These are phyloP conservation scores for Stenopsyche tienmushanensis DNA, from an alignment of 1,140 invertebrate species.

Conservation along the genomic window DNA sequence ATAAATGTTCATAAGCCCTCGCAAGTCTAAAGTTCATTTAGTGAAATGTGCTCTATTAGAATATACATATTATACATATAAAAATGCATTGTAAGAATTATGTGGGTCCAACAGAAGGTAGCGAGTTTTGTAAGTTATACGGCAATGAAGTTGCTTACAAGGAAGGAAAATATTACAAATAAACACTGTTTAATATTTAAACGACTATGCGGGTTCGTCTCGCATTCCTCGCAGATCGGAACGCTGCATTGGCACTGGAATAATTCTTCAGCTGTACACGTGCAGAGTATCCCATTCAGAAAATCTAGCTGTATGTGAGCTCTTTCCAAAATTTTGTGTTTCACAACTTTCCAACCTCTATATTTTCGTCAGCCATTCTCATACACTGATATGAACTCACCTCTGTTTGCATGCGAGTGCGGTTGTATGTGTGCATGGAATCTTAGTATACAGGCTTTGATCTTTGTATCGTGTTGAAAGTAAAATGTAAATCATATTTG, in stretches of 20 bases:
- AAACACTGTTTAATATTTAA: slow-evolving; percentile 31
- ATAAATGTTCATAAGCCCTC: no score
- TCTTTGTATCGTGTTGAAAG: slow-evolving; percentile 28
- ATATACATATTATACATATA: not conserved
- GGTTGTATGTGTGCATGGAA: slow-evolving; percentile 11
- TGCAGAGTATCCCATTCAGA: slow-evolving; percentile 9
- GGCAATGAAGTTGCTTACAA: slow-evolving; percentile 11
- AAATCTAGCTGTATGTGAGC: slow-evolving; percentile 13
- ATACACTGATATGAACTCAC: slow-evolving; percentile 18
- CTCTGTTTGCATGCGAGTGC: slow-evolving; percentile 7
- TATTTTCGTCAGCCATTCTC: slow-evolving; percentile 17
- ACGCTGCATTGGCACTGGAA: slow-evolving; percentile 8
- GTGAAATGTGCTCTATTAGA: no score
- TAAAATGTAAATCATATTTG: slow-evolving; percentile 20
- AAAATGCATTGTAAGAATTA: not conserved
- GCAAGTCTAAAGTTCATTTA: no score
- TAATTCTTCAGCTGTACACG: slow-evolving; percentile 13
- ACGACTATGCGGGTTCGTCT: slow-evolving; percentile 21
- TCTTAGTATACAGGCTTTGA: slow-evolving; percentile 27
- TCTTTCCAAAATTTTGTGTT: slow-evolving; percentile 25
- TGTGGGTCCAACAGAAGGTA: slow-evolving; percentile 17
- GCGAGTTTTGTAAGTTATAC: slow-evolving; percentile 14
- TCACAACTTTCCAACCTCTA: slow-evolving; percentile 17
- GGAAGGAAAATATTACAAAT: slow-evolving; percentile 13
- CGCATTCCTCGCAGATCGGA: slow-evolving; percentile 19